A percentile compares a stretch with the other conserved stretches of the same genome.
phyloP scores from a whole-genome alignment of 2,888 invertebrate genomes.

The Ptychoptera albimana region DNA sequence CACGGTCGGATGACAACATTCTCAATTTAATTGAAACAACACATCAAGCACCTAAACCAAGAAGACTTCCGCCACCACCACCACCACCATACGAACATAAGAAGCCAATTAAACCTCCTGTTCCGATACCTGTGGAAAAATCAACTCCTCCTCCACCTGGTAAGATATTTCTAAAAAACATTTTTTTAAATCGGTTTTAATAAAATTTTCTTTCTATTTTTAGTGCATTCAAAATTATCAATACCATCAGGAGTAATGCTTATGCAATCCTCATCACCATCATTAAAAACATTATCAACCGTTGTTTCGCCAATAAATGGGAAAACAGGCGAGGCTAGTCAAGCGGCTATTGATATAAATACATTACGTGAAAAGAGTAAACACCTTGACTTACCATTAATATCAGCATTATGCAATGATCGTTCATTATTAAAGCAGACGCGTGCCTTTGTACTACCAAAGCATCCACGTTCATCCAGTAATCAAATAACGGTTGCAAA shows the following conservation, averaged over 20 bases:
- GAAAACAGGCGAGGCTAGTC: slow-evolving; percentile 26
- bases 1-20: slow-evolving; percentile 70
- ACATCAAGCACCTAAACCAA: slow-evolving; percentile 28
- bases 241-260: neutral
- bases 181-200: neutral
- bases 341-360: slow-evolving; percentile 53
- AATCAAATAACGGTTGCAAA: slow-evolving; percentile 6
- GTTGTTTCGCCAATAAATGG: slow-evolving; percentile 36
- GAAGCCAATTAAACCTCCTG: slow-evolving; percentile 30
- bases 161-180: slow-evolving; percentile 19
- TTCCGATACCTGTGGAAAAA: slow-evolving; percentile 33
- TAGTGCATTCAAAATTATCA: slow-evolving; percentile 6
- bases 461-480: slow-evolving; percentile 31
- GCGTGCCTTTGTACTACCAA: slow-evolving; percentile 68
- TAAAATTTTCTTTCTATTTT: neutral
- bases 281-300: slow-evolving; percentile 35
- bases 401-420: slow-evolving; percentile 87
- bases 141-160: slow-evolving; percentile 19
- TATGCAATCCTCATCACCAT: slow-evolving; percentile 22
- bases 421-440: slow-evolving; percentile 77
- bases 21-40: slow-evolving; percentile 46
- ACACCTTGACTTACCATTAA: slow-evolving; percentile 78
- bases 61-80: slow-evolving; percentile 39
- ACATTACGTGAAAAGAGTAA: slow-evolving; percentile 76
- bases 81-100: slow-evolving; percentile 35